Percentiles rank a stretch among this genome's conserved stretches.
These are phyloP conservation scores for Gobio gobio DNA, from an alignment of 2,113 vertebrate species.

Conservation along the genomic window DNA sequence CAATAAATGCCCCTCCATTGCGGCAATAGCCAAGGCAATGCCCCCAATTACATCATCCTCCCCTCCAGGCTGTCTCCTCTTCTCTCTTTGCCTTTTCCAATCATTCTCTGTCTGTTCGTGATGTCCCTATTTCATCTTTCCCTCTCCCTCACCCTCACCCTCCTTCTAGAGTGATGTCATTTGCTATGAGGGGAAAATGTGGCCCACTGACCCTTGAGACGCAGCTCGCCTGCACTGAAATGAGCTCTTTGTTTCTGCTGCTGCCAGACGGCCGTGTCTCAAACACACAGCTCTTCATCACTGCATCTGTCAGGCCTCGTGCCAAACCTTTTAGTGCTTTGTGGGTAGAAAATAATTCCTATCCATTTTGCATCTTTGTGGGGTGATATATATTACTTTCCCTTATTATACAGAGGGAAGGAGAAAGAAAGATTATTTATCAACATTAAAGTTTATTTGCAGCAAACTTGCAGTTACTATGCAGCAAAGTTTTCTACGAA, in stretches of 20 bases:
- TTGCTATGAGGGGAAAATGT: slow-evolving; percentile 73
- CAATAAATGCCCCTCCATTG: slow-evolving; percentile 49
- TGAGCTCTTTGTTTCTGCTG: slow-evolving; percentile 71
- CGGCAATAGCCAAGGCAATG: not conserved
- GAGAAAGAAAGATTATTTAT: not conserved
- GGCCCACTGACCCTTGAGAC: slow-evolving; percentile 75
- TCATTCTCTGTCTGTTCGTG: not conserved
- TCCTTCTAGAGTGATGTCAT: slow-evolving; percentile 73
- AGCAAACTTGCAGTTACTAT: not conserved
- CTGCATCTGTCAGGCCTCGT: slow-evolving; percentile 16
- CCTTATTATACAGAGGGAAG: slow-evolving; percentile 11
- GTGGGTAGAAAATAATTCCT: slow-evolving; percentile 15
- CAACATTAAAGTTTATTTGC: not conserved
- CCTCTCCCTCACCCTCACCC: not conserved
- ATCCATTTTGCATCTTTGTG: slow-evolving; percentile 20
- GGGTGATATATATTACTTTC: slow-evolving; percentile 14
- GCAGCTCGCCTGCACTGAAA: slow-evolving; percentile 67
- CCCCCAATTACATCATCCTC: slow-evolving; percentile 17
- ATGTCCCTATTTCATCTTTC: not conserved
- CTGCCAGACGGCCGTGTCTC: slow-evolving; percentile 51
- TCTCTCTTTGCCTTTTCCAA: not conserved
- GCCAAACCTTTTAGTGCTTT: slow-evolving; percentile 13
- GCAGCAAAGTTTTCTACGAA: not conserved
- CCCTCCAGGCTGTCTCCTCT: not conserved
- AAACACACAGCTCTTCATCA: slow-evolving; percentile 44